A percentile compares a stretch with the other conserved stretches of the same genome.
phyloP scores from a whole-genome alignment of 2,113 vertebrate species.

The Lepus americanus region DNA sequence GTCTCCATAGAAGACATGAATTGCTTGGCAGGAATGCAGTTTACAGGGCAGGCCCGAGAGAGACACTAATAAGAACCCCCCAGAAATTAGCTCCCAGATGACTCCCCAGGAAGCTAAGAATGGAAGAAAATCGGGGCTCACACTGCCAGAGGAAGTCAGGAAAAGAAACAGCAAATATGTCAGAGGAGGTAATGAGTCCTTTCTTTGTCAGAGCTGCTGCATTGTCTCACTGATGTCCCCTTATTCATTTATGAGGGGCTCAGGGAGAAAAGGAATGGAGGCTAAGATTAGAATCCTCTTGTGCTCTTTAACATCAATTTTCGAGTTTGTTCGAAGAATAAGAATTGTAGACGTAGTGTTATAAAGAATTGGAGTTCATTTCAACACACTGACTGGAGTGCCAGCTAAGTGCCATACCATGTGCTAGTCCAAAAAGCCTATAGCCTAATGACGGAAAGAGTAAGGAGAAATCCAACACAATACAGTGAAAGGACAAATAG shows the following conservation, averaged over 20 bases:
- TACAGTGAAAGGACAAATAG: background rate
- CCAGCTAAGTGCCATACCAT: background rate
- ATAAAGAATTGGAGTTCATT: constrained; percentile 16
- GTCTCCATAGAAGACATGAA: background rate
- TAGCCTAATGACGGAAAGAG: background rate
- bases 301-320: background rate
- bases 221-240: background rate
- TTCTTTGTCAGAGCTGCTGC: background rate
- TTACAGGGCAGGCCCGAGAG: background rate
- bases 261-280: background rate
- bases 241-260: background rate
- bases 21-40: background rate
- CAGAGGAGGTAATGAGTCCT: background rate
- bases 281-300: background rate
- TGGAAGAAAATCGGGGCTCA: background rate
- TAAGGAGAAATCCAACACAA: constrained; percentile 41
- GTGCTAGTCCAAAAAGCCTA: background rate
- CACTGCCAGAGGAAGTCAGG: background rate
- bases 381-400: background rate
- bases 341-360: background rate
- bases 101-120: background rate
- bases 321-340: background rate
- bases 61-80: background rate
- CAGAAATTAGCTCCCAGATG: background rate
- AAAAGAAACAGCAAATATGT: background rate